Evolutionary conservation across 1,140 invertebrate species (phyloP), one percentile per base, ranked within the genome.

Genomic region (Trichonephila clavata): DNA sequence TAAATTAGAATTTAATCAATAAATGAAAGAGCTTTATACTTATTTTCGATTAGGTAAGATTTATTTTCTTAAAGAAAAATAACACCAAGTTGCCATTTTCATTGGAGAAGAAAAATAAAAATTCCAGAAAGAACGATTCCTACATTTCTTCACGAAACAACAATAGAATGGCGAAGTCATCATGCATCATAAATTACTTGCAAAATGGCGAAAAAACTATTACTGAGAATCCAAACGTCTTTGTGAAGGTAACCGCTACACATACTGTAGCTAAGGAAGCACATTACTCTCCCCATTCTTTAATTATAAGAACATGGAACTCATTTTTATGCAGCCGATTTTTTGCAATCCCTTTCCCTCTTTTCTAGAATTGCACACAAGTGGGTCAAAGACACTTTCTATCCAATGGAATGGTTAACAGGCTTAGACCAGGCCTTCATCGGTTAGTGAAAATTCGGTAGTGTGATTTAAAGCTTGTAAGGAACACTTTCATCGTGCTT

Each of bases 331-430:
- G 21, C 81, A 24, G 21, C 20, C 10, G 81, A 84, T 84, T 84
- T 84, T 84, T 83, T 21, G 24, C 57, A 3, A 39, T 21, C 32
- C 32, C 32, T 20, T 50, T 57, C 50, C 50, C 50, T 16, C n/a
- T 59, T 84, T 57, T 57, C 24, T 18, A 14, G 43, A 59, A 57
- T 59, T 84, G 2, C 43, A 21, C 13, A 14, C 43, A 84, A 84
- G 81, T 84, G 50, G 81, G 81, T 84, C 81, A 84, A 84, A 84
- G 81, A 84, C 81, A 84, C 81, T 84, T 84, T 24, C 81, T 59
- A 57, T 24, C 57, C 43, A 59, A 50, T n/a, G n/a, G 63, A 65
- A 65, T 50, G 50, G 50, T 50, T 50, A 50, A 13, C 21, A 65
- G 21, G 63, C 21, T n/a, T 65, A 24, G 21, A 65, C 63, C 21